Conservation (phyloP, 2,888 invertebrate genomes). For the Alsophila aescularia region DNA sequence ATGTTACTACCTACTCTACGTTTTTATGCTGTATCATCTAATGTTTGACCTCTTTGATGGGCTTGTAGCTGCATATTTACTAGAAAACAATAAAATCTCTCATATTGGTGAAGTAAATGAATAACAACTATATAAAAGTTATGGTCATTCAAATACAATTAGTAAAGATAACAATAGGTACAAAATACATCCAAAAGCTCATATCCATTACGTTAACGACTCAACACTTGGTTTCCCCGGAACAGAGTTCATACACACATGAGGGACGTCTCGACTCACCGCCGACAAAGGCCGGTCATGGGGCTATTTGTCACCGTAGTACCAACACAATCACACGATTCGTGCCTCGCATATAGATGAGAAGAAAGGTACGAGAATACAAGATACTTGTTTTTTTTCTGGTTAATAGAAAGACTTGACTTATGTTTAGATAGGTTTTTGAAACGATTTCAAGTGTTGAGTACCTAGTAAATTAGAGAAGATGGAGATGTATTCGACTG, state of each 20-base stretch:
- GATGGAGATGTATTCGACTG: too few relatives aligned
- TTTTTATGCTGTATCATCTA: background rate
- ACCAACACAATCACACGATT: constrained; percentile 54
- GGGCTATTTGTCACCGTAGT: constrained; percentile 70
- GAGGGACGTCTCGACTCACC: constrained; percentile 60
- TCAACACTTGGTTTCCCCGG: constrained; percentile 45
- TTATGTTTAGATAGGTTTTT: too few relatives aligned
- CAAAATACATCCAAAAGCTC: background rate
- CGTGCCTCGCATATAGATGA: constrained; percentile 65
- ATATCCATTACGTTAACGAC: constrained; percentile 7
- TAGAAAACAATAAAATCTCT: too few relatives aligned
- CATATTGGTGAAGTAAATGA: too few relatives aligned
- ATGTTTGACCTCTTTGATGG: background rate
- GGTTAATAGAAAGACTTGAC: background rate
- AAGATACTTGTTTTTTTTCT: constrained; percentile 44
- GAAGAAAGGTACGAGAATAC: constrained; percentile 42
- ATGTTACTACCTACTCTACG: background rate
- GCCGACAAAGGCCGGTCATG: constrained; percentile 69
- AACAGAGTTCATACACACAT: constrained; percentile 53
- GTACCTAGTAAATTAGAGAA: too few relatives aligned
- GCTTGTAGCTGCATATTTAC: too few relatives aligned
- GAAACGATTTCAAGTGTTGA: too few relatives aligned
- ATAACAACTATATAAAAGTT: background rate
- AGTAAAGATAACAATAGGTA: background rate
- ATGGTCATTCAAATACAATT: background rate